Evolutionary conservation across 1,140 invertebrate genomes (phyloP).

Genomic region (Aphelinus atriplicis): DNA sequence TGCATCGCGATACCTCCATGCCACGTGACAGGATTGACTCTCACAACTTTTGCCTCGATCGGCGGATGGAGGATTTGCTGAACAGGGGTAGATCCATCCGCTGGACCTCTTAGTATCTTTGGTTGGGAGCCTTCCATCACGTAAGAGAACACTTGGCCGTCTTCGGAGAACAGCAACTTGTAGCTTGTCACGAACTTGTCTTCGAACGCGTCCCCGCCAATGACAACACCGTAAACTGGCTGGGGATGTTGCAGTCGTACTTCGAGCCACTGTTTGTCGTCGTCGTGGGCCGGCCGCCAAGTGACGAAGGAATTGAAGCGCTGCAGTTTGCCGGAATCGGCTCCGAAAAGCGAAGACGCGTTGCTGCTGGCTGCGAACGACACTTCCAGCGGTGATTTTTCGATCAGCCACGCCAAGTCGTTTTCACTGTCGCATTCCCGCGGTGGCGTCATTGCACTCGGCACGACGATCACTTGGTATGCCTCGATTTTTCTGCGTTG

Average conservation of each 20-base stretch:
- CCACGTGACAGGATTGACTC: conserved; percentile 81
- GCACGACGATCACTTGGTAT: conserved; percentile 48
- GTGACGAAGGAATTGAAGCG: neutral
- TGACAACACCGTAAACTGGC: conserved; percentile 77
- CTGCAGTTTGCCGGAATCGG: neutral
- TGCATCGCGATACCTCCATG: conserved; percentile 77
- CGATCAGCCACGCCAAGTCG: conserved; percentile 51
- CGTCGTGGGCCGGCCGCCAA: neutral
- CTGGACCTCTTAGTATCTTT: conserved; percentile 78
- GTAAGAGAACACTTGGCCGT: conserved; percentile 70
- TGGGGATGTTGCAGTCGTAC: conserved; percentile 72
- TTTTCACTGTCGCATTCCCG: conserved; percentile 62
- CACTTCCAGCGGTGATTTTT: conserved; percentile 52
- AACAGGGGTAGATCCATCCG: conserved; percentile 69
- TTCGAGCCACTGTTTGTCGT: conserved; percentile 65
- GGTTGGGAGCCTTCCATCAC: conserved; percentile 57
- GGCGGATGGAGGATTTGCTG: conserved; percentile 75
- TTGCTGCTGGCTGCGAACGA: conserved; percentile 71
- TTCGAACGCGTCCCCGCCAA: conserved; percentile 73
- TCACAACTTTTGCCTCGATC: conserved; percentile 77
- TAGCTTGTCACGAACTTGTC: conserved; percentile 82
- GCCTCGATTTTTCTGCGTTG: neutral
- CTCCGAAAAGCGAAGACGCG: neutral
- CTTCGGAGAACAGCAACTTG: conserved; percentile 74
- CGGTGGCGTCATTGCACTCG: conserved; percentile 66